Evolutionary conservation across 2,113 vertebrate species (phyloP).

Genomic region (Carollia perspicillata): DNA sequence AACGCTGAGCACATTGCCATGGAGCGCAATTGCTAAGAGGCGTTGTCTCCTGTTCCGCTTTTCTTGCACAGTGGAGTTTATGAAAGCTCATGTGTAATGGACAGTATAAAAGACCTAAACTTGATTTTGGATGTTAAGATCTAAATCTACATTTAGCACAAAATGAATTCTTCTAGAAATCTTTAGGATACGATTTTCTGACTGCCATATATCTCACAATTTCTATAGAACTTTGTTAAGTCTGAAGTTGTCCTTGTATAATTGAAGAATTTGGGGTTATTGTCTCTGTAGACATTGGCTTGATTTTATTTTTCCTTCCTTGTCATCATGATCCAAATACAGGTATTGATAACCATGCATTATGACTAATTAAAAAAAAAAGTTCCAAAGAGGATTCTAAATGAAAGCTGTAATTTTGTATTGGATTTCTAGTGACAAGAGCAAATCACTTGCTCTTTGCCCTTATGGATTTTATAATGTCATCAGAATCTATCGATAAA

Average conservation of each 20-base stretch:
- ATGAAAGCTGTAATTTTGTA: constrained; percentile 67
- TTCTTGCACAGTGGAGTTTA: not conserved
- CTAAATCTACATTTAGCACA: not conserved
- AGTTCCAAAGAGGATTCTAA: constrained; percentile 41
- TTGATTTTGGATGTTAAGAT: not conserved
- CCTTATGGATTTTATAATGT: constrained; percentile 69
- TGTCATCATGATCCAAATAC: not conserved
- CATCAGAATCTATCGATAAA: constrained; percentile 66
- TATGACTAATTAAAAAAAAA: constrained; percentile 37
- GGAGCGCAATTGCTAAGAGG: not conserved
- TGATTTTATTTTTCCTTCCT: not conserved
- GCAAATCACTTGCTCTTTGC: constrained; percentile 68
- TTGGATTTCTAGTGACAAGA: constrained; percentile 63
- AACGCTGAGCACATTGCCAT: not conserved
- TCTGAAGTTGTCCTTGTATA: not conserved
- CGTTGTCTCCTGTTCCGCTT: not conserved
- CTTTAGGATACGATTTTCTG: not conserved
- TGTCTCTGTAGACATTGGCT: not conserved
- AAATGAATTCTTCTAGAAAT: not conserved
- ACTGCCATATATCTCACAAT: not conserved
- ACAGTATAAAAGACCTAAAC: not conserved
- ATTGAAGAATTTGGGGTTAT: not conserved
- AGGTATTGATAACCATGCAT: constrained; percentile 48
- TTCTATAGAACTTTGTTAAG: constrained; percentile 9
- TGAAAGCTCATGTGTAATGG: not conserved